phyloP scores from a whole-genome alignment of 2,888 invertebrate genomes.

The Achlya flavicornis region DNA sequence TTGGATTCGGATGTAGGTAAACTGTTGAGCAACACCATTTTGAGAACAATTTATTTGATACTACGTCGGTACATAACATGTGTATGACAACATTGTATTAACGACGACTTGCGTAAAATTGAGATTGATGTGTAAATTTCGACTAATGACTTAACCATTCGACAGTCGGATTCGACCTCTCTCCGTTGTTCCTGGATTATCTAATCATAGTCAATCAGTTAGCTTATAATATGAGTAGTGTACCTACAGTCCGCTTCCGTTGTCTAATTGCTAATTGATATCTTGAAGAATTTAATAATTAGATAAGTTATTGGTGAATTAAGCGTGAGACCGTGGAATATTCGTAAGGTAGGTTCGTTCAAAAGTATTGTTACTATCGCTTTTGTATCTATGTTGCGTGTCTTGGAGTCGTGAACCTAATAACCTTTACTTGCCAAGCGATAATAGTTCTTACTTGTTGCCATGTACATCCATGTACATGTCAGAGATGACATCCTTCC shows the following conservation, averaged over 20 bases:
- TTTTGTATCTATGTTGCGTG: not conserved
- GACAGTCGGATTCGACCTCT: not conserved
- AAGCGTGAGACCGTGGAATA: not conserved
- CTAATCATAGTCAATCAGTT: not conserved
- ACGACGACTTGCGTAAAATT: not conserved
- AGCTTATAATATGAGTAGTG: not conserved
- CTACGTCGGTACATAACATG: constrained; percentile 24
- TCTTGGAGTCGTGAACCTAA: not conserved
- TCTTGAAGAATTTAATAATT: not conserved
- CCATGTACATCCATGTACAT: not conserved
- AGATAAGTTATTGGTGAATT: not conserved
- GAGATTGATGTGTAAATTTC: constrained; percentile 3
- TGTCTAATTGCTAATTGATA: constrained; percentile 6
- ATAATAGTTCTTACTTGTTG: not conserved
- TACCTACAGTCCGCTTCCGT: not conserved
- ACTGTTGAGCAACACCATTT: constrained; percentile 31
- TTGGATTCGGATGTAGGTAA: constrained; percentile 24
- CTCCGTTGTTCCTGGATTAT: constrained; percentile 1
- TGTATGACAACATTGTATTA: constrained; percentile 9
- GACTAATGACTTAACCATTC: not conserved
- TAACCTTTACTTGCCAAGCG: not conserved
- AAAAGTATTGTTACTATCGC: not conserved
- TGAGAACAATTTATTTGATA: constrained; percentile 23
- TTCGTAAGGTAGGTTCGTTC: not conserved
- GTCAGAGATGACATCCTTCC: not conserved